These are phyloP conservation scores for Drosophila grimshawi DNA, from an alignment of 1,140 invertebrate genomes.

Conservation along the genomic window DNA sequence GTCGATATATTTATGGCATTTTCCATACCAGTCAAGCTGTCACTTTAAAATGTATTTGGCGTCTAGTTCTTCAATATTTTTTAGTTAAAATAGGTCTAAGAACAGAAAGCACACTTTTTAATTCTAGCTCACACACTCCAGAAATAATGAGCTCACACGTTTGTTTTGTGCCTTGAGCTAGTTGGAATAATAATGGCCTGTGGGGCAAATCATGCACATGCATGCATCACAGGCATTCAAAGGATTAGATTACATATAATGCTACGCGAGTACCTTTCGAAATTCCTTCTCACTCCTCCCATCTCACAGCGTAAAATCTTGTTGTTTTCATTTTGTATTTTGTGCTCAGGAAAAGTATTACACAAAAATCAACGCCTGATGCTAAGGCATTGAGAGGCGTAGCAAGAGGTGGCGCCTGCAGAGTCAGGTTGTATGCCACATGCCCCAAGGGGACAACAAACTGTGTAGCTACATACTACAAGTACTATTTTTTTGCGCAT, in stretches of 20 bases:
- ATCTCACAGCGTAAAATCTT: conserved; percentile 6
- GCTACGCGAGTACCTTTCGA: neutral
- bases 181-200: conserved; percentile 26
- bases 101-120: conserved; percentile 16
- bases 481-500: conserved; percentile 12
- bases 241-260: conserved; percentile 26
- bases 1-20: too few relatives aligned
- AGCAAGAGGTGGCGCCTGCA: conserved; percentile 8
- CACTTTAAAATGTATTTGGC: neutral
- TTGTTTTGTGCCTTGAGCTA: conserved; percentile 10
- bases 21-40: neutral
- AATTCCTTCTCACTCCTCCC: neutral
- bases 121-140: neutral
- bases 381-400: neutral
- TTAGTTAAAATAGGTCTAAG: conserved; percentile 9
- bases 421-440: conserved; percentile 27
- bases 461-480: conserved; percentile 35
- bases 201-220: conserved; percentile 23
- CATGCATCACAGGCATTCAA: conserved; percentile 24
- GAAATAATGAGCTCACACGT: conserved; percentile 32
- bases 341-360: conserved; percentile 17
- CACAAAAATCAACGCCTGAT: conserved; percentile 37
- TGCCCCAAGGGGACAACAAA: conserved; percentile 25
- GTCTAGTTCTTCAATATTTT: conserved; percentile 3
- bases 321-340: conserved; percentile 34